Percentiles rank a stretch among this genome's conserved stretches.
Conservation (phyloP, 1,140 invertebrate species). For the Archegozetes longisetosus region DNA sequence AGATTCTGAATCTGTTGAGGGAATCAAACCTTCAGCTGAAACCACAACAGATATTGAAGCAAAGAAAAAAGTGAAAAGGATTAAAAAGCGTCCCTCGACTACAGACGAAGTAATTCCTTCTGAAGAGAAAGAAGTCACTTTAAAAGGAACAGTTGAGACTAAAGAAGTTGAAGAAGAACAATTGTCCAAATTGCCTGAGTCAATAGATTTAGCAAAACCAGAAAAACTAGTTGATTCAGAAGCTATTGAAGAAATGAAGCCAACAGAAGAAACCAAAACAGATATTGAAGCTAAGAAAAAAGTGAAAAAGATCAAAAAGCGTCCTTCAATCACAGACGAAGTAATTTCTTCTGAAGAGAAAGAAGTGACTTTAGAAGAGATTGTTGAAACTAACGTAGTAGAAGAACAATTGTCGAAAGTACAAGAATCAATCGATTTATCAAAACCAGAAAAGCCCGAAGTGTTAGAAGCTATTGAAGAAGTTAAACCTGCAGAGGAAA, state of each 20-base stretch:
- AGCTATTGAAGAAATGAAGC: conserved; percentile 1
- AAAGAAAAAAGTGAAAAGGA: conserved; percentile 2
- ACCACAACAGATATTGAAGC: conserved; percentile 22
- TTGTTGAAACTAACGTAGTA: conserved; percentile 17
- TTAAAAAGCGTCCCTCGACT: conserved; percentile 16
- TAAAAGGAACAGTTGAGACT: not conserved
- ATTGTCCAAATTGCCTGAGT: not conserved
- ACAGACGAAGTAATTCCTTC: not conserved
- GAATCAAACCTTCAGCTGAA: conserved; percentile 23
- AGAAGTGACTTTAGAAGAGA: not conserved
- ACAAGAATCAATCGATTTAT: too few relatives aligned
- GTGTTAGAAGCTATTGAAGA: conserved; percentile 11
- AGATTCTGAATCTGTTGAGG: not conserved
- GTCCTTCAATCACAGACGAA: conserved; percentile 28
- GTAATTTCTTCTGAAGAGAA: conserved; percentile 6
- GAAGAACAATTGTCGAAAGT: conserved; percentile 25
- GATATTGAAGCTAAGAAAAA: not conserved
- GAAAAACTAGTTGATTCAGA: conserved; percentile 32
- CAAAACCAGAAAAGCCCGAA: conserved; percentile 23
- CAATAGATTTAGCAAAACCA: conserved; percentile 18
- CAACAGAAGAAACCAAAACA: conserved; percentile 27
- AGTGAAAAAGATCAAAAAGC: conserved; percentile 23
- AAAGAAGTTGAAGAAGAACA: conserved; percentile 19
- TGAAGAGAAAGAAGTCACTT: not conserved
- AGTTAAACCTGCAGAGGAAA: not conserved